Percentiles rank a stretch among this genome's conserved stretches.
These are phyloP conservation scores for Aelia acuminata DNA, from an alignment of 2,888 invertebrate species.

Conservation along the genomic window DNA sequence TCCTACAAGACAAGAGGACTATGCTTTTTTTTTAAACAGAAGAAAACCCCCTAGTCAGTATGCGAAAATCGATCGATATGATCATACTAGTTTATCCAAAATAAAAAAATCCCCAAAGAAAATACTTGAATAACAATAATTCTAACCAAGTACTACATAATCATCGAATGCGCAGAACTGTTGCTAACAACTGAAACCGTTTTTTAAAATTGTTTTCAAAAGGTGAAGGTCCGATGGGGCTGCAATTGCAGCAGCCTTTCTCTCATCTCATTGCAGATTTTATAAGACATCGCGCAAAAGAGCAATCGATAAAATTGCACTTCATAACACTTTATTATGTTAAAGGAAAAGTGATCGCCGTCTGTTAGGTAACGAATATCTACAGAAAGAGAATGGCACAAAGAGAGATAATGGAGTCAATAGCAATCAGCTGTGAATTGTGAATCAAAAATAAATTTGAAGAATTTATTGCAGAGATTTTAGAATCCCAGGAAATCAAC, in stretches of 20 bases:
- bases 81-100: no score
- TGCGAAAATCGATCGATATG: no score
- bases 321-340: neutral
- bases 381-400: no score
- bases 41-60: no score
- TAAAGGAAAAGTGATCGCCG: neutral
- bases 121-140: neutral
- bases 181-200: neutral
- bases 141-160: neutral
- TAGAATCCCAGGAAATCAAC: no score
- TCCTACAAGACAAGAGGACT: no score
- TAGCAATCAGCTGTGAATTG: no score
- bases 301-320: constrained; percentile 30
- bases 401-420: no score
- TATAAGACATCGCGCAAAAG: neutral
- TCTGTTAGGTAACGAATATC: neutral
- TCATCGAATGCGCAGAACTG: neutral
- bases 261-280: neutral
- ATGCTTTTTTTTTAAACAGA: no score
- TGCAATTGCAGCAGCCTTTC: constrained; percentile 8
- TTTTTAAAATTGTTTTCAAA: neutral
- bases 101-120: no score
- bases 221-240: neutral
- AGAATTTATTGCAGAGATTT: no score
- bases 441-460: no score